Conservation (phyloP, 2,797 vertebrate species). For the Decapterus maruadsi region DNA sequence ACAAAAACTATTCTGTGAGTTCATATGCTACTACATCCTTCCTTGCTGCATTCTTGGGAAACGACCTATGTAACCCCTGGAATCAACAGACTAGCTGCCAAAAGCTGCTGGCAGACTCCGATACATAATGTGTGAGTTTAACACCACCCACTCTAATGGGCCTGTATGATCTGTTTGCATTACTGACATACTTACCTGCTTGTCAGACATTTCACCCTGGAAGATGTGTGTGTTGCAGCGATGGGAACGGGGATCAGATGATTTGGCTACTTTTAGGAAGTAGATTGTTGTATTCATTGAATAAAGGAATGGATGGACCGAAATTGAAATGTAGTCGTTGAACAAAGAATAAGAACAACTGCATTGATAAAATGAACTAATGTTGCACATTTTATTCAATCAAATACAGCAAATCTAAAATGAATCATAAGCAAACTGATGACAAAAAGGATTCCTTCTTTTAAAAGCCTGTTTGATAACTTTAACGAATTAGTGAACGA, state of each 20-base stretch:
- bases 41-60: conserved; percentile 11
- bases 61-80: conserved; percentile 13
- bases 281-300: conserved; percentile 9
- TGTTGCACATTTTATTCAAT: not conserved
- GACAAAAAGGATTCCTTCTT: not conserved
- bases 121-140: conserved; percentile 39
- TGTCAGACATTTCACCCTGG: conserved; percentile 52
- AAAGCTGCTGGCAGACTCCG: conserved; percentile 20
- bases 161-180: conserved; percentile 65
- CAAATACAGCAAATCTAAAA: not conserved
- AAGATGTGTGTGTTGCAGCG: conserved; percentile 48
- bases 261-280: conserved; percentile 10
- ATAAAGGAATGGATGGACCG: conserved; percentile 10
- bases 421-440: not conserved
- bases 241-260: conserved; percentile 13
- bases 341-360: not conserved
- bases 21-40: not conserved
- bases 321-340: not conserved
- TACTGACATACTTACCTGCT: conserved; percentile 68
- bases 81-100: conserved; percentile 32
- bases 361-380: not conserved
- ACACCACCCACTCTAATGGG: conserved; percentile 36
- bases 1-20: not conserved
- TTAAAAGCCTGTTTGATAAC: not conserved
- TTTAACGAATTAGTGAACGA: not conserved